Percentiles rank a stretch among this genome's conserved stretches.
Conservation (phyloP, 64 coral and sea anemone species). For the Actinia equina region DNA sequence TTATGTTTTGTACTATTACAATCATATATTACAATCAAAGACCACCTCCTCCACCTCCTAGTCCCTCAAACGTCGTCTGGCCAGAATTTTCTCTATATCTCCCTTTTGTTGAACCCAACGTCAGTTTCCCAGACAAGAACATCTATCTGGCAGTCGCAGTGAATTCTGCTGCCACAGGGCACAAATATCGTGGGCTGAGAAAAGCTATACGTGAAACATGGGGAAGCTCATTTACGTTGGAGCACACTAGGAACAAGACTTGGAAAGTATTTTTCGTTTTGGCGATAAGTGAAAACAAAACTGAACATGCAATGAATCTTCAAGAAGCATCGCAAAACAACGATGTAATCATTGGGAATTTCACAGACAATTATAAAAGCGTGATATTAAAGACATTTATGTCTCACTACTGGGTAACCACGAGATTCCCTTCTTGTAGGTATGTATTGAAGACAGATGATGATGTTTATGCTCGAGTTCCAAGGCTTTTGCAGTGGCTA, state of each 20-base stretch:
- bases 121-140: not conserved
- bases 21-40: not conserved
- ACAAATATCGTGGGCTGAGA: not conserved
- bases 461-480: no score
- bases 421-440: not conserved
- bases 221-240: no score
- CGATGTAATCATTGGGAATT: constrained; percentile 14
- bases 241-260: not conserved
- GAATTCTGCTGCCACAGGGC: not conserved
- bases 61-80: not conserved
- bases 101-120: not conserved
- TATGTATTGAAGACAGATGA: constrained; percentile 1
- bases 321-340: constrained; percentile 3
- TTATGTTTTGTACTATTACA: not conserved
- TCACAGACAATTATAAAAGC: constrained; percentile 2
- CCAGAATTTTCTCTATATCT: not conserved
- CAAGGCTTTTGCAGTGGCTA: not conserved
- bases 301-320: not conserved
- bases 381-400: not conserved
- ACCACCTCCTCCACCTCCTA: not conserved
- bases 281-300: not conserved
- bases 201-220: not conserved
- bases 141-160: constrained; percentile 2
- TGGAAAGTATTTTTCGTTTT: constrained; percentile 22
- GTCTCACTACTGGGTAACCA: not conserved